phyloP scores from a whole-genome alignment of 2,797 vertebrate species.

The Podarcis lilfordi region DNA sequence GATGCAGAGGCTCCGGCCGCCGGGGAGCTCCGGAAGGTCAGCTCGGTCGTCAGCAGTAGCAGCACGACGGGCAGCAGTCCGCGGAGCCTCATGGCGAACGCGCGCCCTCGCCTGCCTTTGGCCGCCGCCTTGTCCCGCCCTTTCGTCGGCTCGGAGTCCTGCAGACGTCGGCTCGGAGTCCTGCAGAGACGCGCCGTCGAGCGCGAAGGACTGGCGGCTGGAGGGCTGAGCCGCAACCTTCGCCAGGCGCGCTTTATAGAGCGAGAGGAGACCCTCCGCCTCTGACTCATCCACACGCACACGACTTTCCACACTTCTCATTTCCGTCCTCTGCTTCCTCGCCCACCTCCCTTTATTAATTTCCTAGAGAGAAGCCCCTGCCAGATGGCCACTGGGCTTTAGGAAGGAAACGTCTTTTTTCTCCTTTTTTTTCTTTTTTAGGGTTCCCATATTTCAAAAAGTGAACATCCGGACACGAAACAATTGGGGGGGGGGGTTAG shows the following conservation, averaged over 20 bases:
- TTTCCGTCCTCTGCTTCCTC: background rate
- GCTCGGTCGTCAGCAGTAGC: slow-evolving; percentile 31
- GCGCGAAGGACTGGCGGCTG: too few species aligned
- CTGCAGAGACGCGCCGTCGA: background rate
- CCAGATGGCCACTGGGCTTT: background rate
- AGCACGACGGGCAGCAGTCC: background rate
- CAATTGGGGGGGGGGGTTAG: slow-evolving; percentile 38
- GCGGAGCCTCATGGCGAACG: background rate
- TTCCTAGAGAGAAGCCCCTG: background rate
- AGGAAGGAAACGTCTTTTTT: background rate
- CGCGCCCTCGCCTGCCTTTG: background rate
- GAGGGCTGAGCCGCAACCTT: too few species aligned
- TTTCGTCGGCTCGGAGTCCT: background rate
- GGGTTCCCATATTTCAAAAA: too few species aligned
- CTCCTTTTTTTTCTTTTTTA: too few species aligned
- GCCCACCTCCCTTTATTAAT: background rate
- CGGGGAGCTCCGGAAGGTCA: fast-evolving
- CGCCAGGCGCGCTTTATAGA: background rate
- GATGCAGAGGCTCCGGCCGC: background rate
- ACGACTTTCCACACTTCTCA: background rate
- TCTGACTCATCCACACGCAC: background rate
- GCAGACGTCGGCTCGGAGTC: background rate
- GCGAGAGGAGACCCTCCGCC: background rate
- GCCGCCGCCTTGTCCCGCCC: background rate
- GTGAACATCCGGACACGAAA: slow-evolving; percentile 15